Evolutionary conservation across 2,113 vertebrate genomes (phyloP), one percentile per base, ranked within the genome.

Genomic region (Mastomys coucha): DNA sequence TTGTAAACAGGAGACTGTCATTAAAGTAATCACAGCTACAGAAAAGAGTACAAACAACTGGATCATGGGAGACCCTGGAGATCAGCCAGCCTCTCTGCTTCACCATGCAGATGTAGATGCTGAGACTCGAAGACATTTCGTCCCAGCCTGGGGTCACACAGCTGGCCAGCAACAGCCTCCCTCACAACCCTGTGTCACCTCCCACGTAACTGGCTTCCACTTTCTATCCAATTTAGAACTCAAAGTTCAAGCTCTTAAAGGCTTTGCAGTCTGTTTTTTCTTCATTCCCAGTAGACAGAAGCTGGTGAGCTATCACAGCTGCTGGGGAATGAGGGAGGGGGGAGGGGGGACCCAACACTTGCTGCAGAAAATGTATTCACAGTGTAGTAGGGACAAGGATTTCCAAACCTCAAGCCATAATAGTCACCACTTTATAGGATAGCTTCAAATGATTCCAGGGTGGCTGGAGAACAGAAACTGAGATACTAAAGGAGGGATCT

Each of bases 181-280:
- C 58, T 19, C 51, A 39, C 4, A 28, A 75, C 6, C 58, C 82
- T 82, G 56, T 19, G 14, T 56, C 85, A 89, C 11, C 76, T 93
- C 88, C 93, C 86, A 90, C 5, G 0, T 10, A 77, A 75, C 0
- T 85, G 78, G 88, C 72, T 94, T 88, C 42, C 69, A 91, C 76
- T 91, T 95, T 67, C 72, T 89, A 77, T 70, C 86, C 63, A 70
- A 92, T 82, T 92, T 92, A 94, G 96, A 94, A 89, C 90, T 85
- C 84, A 42, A 91, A 94, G 78, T 65, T 58, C 73, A 88, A 67
- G 67, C 76, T 93, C 88, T 95, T 95, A 69, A 95, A 95, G 88
- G 70, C 95, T 95, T 92, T 96, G 28, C 88, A 92, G 70, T 67
- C 65, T 65, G 70, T 85, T 96, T 97, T 94, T 81, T 53, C 60